These are phyloP conservation scores for Camelus bactrianus DNA, from an alignment of 2,113 vertebrate genomes.

Conservation along the genomic window DNA sequence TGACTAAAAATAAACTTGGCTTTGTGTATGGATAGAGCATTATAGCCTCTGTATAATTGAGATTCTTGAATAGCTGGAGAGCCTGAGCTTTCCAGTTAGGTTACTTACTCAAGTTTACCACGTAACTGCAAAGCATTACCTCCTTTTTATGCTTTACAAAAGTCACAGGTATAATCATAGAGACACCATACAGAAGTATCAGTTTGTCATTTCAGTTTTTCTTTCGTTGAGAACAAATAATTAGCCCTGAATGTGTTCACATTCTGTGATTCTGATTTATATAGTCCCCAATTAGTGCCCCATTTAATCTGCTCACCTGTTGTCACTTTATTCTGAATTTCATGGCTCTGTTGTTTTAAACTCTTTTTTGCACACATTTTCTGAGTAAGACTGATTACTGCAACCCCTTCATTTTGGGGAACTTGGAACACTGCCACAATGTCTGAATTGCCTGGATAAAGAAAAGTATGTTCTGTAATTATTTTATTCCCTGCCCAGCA, in stretches of 20 bases:
- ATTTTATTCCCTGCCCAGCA: conserved; percentile 76
- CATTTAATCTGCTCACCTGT: conserved; percentile 76
- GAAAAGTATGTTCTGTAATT: conserved; percentile 72
- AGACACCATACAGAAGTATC: neutral
- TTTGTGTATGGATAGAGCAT: neutral
- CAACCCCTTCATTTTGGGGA: conserved; percentile 39
- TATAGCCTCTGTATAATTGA: neutral
- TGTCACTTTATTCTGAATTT: conserved; percentile 71
- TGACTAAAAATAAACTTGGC: neutral
- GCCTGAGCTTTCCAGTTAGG: conserved; percentile 6
- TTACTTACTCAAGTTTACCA: conserved; percentile 19
- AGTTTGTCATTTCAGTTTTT: conserved; percentile 23
- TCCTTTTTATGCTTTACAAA: conserved; percentile 35
- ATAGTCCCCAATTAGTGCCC: conserved; percentile 48
- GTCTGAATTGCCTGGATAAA: conserved; percentile 56
- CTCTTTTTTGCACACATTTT: conserved; percentile 32
- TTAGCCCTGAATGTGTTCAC: neutral
- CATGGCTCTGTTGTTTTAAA: conserved; percentile 66
- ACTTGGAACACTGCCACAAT: conserved; percentile 49
- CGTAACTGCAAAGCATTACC: neutral
- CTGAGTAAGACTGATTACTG: conserved; percentile 29
- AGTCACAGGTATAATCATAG: conserved; percentile 40
- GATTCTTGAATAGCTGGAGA: neutral
- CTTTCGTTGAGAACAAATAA: conserved; percentile 39
- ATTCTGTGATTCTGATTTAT: conserved; percentile 53